Percentiles rank a stretch among this genome's conserved stretches.
These are phyloP conservation scores for Augochlora pura DNA, from an alignment of 1,140 invertebrate genomes.

Conservation along the genomic window DNA sequence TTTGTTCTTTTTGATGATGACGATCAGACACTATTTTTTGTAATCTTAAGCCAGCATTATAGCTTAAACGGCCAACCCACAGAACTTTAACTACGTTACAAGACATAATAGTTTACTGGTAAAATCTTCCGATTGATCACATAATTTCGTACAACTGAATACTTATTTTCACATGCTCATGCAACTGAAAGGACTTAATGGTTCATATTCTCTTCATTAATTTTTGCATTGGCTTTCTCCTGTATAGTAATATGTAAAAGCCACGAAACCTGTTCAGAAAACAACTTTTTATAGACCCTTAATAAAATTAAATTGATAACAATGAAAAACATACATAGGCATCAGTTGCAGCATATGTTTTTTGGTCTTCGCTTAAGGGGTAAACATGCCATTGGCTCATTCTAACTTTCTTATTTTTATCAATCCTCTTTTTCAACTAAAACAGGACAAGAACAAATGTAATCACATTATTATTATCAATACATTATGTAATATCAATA, in stretches of 20 bases:
- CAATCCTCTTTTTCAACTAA: conserved; percentile 80
- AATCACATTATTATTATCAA: too few species aligned
- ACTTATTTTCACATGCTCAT: not conserved
- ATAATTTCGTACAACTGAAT: not conserved
- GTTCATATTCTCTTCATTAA: conserved; percentile 27
- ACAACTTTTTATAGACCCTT: not conserved
- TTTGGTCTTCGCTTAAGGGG: conserved; percentile 81
- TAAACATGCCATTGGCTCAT: conserved; percentile 84
- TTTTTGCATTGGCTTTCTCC: conserved; percentile 55
- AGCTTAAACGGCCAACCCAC: conserved; percentile 83
- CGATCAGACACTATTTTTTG: conserved; percentile 82
- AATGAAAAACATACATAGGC: conserved; percentile 81
- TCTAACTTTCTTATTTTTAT: conserved; percentile 82
- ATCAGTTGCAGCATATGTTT: conserved; percentile 85
- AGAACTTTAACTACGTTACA: conserved; percentile 80
- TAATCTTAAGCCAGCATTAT: conserved; percentile 83
- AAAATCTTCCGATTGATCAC: not conserved
- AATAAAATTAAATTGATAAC: conserved; percentile 15
- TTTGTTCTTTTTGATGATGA: conserved; percentile 76
- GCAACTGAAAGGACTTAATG: not conserved
- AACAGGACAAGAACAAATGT: conserved; percentile 34
- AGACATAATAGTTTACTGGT: conserved; percentile 42
- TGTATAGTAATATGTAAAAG: conserved; percentile 68
- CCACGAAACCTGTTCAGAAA: conserved; percentile 71
- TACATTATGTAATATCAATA: conserved; percentile 1